These are phyloP conservation scores for Ladona fulva DNA, from an alignment of 1,140 invertebrate genomes.

Conservation along the genomic window DNA sequence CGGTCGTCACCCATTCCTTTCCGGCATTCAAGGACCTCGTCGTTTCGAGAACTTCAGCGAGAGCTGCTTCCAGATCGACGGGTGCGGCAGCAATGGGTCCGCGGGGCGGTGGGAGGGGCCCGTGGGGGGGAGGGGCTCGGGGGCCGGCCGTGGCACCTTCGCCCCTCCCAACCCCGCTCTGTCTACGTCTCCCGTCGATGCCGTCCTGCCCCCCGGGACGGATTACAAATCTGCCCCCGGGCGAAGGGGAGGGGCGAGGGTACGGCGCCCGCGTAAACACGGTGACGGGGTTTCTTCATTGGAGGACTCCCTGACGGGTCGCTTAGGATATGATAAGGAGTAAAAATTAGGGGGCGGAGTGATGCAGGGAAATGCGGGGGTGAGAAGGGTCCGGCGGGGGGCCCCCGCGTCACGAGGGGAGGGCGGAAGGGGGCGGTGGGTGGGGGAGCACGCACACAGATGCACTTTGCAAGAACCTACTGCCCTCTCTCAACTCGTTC, in stretches of 20 bases:
- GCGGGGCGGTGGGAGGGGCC: neutral
- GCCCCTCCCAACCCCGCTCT: neutral
- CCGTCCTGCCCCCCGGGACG: neutral
- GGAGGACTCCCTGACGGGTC: neutral
- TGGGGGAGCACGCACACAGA: neutral
- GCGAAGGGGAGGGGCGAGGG: neutral
- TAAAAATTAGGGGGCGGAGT: constrained; percentile 8
- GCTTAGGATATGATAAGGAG: constrained; percentile 9
- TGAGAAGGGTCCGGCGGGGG: neutral
- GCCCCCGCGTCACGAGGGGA: neutral
- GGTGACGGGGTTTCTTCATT: neutral
- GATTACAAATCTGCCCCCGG: constrained; percentile 2
- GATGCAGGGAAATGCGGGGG: neutral
- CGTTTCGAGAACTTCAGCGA: neutral
- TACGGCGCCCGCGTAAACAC: neutral
- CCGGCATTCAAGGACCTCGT: neutral
- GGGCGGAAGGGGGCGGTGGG: neutral
- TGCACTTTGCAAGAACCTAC: neutral
- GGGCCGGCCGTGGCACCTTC: neutral
- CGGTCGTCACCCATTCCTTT: too few species aligned
- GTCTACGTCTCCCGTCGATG: neutral
- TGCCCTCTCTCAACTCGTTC: neutral
- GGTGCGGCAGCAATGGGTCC: neutral
- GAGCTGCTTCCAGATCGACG: neutral
- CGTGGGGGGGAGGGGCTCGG: neutral